Evolutionary conservation across 2,888 invertebrate genomes (phyloP).

Genomic region (Latheticus oryzae): DNA sequence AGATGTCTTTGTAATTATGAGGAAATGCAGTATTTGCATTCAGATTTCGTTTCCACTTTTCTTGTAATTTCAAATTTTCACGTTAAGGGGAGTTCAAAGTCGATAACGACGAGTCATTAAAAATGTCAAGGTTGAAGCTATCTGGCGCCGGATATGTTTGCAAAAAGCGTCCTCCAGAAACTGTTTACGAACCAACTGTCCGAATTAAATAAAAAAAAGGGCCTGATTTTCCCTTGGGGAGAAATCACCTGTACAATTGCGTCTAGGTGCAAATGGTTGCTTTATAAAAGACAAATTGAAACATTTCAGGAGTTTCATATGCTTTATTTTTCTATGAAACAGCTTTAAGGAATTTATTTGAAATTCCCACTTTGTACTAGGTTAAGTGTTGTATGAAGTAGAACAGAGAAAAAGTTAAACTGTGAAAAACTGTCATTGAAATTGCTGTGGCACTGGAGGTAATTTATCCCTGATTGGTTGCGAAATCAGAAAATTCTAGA

Average conservation of each 20-base stretch:
- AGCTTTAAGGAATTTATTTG: too few relatives aligned
- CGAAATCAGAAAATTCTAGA: too few relatives aligned
- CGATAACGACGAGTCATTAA: conserved; percentile 24
- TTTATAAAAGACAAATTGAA: too few relatives aligned
- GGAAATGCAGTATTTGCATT: neutral
- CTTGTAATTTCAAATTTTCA: neutral
- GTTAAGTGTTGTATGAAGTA: too few relatives aligned
- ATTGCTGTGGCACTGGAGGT: too few relatives aligned
- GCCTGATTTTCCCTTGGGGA: neutral
- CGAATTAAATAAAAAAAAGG: conserved; percentile 8
- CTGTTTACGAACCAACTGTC: conserved; percentile 22
- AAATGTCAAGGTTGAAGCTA: conserved; percentile 21
- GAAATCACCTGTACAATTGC: neutral
- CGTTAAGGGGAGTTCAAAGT: conserved; percentile 10
- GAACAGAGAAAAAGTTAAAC: too few relatives aligned
- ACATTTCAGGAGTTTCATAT: too few relatives aligned
- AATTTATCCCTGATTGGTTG: too few relatives aligned
- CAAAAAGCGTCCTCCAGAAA: conserved; percentile 12
- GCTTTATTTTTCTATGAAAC: too few relatives aligned
- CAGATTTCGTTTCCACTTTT: neutral
- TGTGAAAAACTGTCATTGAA: too few relatives aligned
- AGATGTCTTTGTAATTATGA: conserved; percentile 1
- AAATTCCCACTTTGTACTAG: too few relatives aligned
- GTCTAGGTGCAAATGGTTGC: too few relatives aligned
- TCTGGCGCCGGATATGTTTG: conserved; percentile 15